Evolutionary conservation across 2,888 invertebrate species (phyloP).

Genomic region (Eupithecia subfuscata): DNA sequence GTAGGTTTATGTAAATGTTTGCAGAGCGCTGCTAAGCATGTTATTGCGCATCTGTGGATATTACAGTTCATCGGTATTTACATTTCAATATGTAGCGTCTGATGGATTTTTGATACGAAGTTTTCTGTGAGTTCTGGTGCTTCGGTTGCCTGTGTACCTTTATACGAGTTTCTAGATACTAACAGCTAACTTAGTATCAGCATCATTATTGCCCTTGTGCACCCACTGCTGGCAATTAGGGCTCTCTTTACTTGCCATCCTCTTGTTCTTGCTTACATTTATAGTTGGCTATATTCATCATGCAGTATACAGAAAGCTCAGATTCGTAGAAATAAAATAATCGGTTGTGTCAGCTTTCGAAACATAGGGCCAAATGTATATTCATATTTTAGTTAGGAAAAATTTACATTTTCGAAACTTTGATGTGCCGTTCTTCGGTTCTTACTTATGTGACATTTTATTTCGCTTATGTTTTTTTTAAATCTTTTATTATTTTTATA

Average conservation of each 20-base stretch:
- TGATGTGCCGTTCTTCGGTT: no score
- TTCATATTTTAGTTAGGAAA: no score
- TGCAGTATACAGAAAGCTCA: not conserved
- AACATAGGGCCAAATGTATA: not conserved
- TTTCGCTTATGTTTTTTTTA: not conserved
- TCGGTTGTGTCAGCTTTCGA: not conserved
- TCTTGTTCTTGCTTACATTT: not conserved
- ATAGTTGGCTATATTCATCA: not conserved
- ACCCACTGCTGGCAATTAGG: not conserved
- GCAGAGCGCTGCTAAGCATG: constrained; percentile 42
- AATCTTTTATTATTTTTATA: no score
- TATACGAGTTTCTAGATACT: not conserved
- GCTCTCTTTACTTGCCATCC: not conserved
- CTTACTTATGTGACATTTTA: not conserved
- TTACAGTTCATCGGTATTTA: constrained; percentile 46
- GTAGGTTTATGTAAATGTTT: constrained; percentile 63
- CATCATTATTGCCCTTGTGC: not conserved
- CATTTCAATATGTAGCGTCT: constrained; percentile 46
- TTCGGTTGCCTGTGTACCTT: not conserved
- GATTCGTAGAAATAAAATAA: not conserved
- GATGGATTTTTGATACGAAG: constrained; percentile 44
- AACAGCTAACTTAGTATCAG: not conserved
- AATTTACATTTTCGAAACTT: no score
- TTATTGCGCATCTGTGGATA: constrained; percentile 47
- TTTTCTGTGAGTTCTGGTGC: constrained; percentile 20